A percentile compares a stretch with the other conserved stretches of the same genome.
Conservation (phyloP, 1,140 invertebrate genomes). For the Drosophila micromelanica region DNA sequence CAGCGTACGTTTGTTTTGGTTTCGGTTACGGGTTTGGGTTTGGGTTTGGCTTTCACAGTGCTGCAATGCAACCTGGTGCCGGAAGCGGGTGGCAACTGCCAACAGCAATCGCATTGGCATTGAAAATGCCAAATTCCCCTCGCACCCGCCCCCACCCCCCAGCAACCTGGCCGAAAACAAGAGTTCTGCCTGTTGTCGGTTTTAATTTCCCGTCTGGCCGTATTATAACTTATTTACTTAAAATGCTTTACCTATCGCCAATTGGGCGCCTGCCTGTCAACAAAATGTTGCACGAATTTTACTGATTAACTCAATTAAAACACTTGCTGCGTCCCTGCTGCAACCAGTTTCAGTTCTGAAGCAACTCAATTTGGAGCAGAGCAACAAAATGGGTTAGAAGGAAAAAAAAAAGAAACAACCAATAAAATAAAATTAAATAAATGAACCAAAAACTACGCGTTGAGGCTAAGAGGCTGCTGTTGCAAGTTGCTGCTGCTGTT, state of each 20-base stretch:
- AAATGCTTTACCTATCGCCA: constrained; percentile 59
- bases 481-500: not conserved
- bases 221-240: constrained; percentile 73
- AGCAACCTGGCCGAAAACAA: constrained; percentile 4
- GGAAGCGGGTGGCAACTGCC: constrained; percentile 57
- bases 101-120: constrained; percentile 64
- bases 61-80: constrained; percentile 46
- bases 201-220: constrained; percentile 73
- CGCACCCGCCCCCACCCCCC: not conserved
- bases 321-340: constrained; percentile 22
- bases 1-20: constrained; percentile 50
- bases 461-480: constrained; percentile 2
- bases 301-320: constrained; percentile 44
- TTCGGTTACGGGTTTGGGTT: constrained; percentile 40
- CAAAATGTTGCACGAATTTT: constrained; percentile 27
- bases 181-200: constrained; percentile 40
- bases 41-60: constrained; percentile 62
- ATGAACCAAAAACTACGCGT: constrained; percentile 12
- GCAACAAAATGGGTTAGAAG: constrained; percentile 1
- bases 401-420: not conserved
- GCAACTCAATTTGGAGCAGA: not conserved
- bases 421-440: constrained; percentile 27
- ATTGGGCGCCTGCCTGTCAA: constrained; percentile 57
- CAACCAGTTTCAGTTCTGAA: constrained; percentile 23
- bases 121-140: constrained; percentile 42